A percentile compares a stretch with the other conserved stretches of the same genome.
Conservation (phyloP, 1,140 invertebrate genomes). For the Sitophilus oryzae region DNA sequence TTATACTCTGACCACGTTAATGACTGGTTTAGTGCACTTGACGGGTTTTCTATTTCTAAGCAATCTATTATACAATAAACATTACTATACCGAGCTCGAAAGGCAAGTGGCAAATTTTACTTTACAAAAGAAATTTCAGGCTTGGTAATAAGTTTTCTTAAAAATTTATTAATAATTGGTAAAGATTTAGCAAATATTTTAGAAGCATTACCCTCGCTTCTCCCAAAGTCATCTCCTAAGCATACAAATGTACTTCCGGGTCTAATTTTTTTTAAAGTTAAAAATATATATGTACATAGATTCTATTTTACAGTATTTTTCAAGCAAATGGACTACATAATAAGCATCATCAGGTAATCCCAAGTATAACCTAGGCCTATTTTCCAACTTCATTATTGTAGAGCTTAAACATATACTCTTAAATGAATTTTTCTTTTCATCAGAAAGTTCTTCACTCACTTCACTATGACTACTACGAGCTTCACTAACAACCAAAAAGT, state of each 20-base stretch:
- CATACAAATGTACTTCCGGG: constrained; percentile 4
- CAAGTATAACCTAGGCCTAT: constrained; percentile 14
- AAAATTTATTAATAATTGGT: constrained; percentile 10
- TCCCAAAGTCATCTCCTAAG: constrained; percentile 20
- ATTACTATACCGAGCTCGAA: constrained; percentile 27
- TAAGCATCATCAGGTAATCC: constrained; percentile 8
- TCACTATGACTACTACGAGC: no score
- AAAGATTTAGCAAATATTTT: constrained; percentile 24
- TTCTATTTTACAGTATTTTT: constrained; percentile 10
- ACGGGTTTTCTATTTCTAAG: constrained; percentile 40
- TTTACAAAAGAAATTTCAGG: constrained; percentile 10
- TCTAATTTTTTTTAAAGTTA: constrained; percentile 22
- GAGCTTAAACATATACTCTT: not conserved
- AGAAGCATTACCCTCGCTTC: constrained; percentile 2
- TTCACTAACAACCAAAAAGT: constrained; percentile 4
- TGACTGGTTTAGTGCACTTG: constrained; percentile 21
- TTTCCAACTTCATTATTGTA: constrained; percentile 9
- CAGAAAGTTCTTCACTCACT: constrained; percentile 2
- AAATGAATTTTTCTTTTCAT: constrained; percentile 1
- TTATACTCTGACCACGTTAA: constrained; percentile 47
- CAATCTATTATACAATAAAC: constrained; percentile 33
- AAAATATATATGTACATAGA: constrained; percentile 19
- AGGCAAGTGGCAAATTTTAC: constrained; percentile 25
- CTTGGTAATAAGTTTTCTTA: constrained; percentile 8
- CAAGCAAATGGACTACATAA: constrained; percentile 10